Base-by-base conservation (phyloP, 2,797 vertebrate species). In the Coluber constrictor region DNA sequence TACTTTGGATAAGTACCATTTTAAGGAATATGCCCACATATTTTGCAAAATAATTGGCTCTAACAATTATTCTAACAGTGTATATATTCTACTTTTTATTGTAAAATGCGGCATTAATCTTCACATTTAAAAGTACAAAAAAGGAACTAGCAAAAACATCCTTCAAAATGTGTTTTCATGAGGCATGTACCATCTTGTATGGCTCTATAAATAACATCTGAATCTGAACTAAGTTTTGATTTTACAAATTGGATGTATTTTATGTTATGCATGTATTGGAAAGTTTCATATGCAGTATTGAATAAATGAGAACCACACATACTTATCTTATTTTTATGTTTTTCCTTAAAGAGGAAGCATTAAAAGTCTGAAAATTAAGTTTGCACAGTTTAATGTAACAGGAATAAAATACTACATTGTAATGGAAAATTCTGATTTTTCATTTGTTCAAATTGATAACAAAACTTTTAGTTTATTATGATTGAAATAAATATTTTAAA, bases 121-220 rank as follows among this genome's bases (percentile, higher is more conserved):
- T 94, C 8, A 90, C 10, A 57, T 92, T 66, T 94, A 0, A 51
- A 90, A 91, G 20, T 63, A 91, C 61, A 93, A 90, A 94, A 88
- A 32, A 92, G 20, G 87, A 94, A 93, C 57, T 94, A 9, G 16
- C 51, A 90, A 93, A 96, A 95, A 88, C 32, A 92, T 0, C 92
- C 59, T 87, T 95, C 79, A 91, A 86, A 23, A 12, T 91, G 92
- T 96, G n/a, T 94, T 96, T 93, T 32, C 87, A 94, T 94, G 92
- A 79, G 18, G 66, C 25, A 94, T 63, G 13, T 93, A 89, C 16
- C 63, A 20, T 61, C 89, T 74, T 92, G 29, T 91, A 86, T 90
- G 92, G 54, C 90, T 16, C 16, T 57, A 61, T 55, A 88, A 91
- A 51, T 66, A 86, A 1, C 91, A 94, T 94, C 95, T 94, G 37